Percentiles rank a stretch among this genome's conserved stretches.
These are phyloP conservation scores for Taxidea taxus DNA, from an alignment of 2,113 vertebrate genomes.

Conservation along the genomic window DNA sequence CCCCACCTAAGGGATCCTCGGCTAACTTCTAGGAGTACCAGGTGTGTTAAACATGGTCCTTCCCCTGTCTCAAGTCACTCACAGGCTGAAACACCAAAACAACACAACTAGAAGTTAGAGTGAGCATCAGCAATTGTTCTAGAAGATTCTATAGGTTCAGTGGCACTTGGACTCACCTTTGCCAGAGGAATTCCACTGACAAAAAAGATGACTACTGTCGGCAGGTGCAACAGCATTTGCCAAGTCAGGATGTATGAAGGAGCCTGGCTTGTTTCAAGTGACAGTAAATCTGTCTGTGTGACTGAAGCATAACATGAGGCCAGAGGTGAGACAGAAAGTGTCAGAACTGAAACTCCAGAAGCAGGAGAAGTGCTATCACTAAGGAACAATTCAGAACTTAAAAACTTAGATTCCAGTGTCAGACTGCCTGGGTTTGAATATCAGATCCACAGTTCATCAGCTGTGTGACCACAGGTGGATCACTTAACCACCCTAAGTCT, in stretches of 20 bases:
- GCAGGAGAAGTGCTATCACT: not conserved
- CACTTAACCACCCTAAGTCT: not conserved
- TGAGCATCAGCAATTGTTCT: not conserved
- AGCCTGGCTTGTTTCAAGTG: constrained; percentile 40
- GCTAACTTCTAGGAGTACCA: not conserved
- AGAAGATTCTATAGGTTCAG: not conserved
- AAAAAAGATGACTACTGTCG: not conserved
- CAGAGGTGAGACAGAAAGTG: not conserved
- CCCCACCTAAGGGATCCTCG: not conserved
- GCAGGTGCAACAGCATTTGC: not conserved
- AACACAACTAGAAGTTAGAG: not conserved
- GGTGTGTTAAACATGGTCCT: not conserved
- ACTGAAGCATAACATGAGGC: not conserved
- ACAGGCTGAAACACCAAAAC: not conserved
- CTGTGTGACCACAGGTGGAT: not conserved
- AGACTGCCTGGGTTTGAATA: not conserved
- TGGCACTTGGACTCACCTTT: not conserved
- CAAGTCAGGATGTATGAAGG: not conserved
- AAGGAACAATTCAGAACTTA: not conserved
- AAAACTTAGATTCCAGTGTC: not conserved
- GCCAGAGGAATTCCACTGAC: not conserved
- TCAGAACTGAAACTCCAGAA: not conserved
- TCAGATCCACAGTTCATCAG: not conserved
- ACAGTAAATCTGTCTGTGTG: constrained; percentile 4
- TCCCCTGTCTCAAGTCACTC: not conserved